Evolutionary conservation across 1,140 invertebrate species (phyloP), one percentile per base, ranked within the genome.

Genomic region (Physella acuta): DNA sequence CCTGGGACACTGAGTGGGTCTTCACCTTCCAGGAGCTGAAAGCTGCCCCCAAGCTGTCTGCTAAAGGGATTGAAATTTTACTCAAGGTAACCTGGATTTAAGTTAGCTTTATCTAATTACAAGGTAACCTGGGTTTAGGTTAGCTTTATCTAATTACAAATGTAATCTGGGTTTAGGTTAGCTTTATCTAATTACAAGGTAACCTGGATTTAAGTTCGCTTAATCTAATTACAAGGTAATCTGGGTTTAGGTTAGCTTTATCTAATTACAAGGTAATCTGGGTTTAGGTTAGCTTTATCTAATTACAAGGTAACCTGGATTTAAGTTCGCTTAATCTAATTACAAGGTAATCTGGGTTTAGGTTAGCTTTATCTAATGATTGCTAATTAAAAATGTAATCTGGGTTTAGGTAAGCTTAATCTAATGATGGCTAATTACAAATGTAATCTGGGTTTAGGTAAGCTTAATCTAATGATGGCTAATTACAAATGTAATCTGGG

Each of bases 1-100:
- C 82, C 51, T 87, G 85, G 86, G 83, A 85, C 70, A 76, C 77
- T 59, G 77, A 83, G 20, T 85, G 82, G 79, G 69, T 73, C 0
- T 81, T 81, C 63, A 75, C 71, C 3, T 85, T 79, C 80, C 62
- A 63, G 11, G 82, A 84, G 55, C 71, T 85, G 8, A 81, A 80
- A 61, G 82, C 81, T n/a, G 67, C 72, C 0, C 82, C 82, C 11
- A 81, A 80, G 44, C 36, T 73, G n/a, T 74, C 74, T 3, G 14
- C 68, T 20, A 82, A 81, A 66, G 82, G 82, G 24, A 76, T 86
- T 31, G 81, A 82, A 56, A 77, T 86, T 4, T 64, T 79, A 14
- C 72, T 86, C 3, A 84, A 81, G 78, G 85, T 85, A 68, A 53
- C 67, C 20, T 8, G 26, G 39, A 51, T 14, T 33, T 17, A 20